phyloP scores from a whole-genome alignment of 2,113 vertebrate genomes.

The Puffinus mauretanicus region DNA sequence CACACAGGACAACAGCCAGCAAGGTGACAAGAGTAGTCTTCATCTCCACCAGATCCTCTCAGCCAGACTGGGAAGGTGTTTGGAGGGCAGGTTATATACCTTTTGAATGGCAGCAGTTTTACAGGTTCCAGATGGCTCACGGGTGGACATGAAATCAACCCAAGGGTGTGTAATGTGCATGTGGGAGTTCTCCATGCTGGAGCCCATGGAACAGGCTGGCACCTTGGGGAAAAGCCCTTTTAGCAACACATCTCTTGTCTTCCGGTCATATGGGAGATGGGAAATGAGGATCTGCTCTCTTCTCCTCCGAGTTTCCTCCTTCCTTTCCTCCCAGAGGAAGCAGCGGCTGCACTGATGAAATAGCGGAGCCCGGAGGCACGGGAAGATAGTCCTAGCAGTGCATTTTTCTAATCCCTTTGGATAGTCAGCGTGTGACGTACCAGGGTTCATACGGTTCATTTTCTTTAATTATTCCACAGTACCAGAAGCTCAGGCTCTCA shows the following conservation, averaged over 20 bases:
- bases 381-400: not conserved
- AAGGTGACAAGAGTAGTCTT: not conserved
- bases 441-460: not conserved
- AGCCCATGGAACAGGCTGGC: not conserved
- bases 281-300: not conserved
- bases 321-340: not conserved
- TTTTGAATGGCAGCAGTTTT: conserved; percentile 1
- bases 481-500: not conserved
- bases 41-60: conserved; percentile 31
- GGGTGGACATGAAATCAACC: not conserved
- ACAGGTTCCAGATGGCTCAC: not conserved
- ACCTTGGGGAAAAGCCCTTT: not conserved
- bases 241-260: not conserved
- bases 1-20: conserved; percentile 15
- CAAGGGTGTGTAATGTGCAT: not conserved
- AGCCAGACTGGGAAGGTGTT: not conserved
- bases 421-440: not conserved
- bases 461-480: not conserved
- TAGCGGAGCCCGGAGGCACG: not conserved
- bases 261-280: not conserved
- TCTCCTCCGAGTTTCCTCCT: not conserved
- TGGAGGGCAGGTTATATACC: conserved; percentile 49
- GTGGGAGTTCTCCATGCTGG: conserved; percentile 43
- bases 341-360: not conserved
- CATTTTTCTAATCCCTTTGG: not conserved